These are phyloP conservation scores for Caligus rogercresseyi DNA, from an alignment of 1,140 invertebrate species.

Conservation along the genomic window DNA sequence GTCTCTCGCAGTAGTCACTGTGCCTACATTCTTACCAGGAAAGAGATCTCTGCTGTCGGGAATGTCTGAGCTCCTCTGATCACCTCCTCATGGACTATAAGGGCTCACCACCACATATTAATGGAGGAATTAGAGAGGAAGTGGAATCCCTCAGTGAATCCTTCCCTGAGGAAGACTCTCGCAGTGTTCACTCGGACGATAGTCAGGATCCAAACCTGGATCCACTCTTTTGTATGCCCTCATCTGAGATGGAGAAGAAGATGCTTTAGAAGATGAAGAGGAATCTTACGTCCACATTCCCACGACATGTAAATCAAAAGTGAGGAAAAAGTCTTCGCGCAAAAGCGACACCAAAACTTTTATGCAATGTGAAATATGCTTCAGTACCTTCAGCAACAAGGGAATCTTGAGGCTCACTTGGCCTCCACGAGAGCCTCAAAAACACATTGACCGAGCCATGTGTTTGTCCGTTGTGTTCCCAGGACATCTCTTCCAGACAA, in stretches of 20 bases:
- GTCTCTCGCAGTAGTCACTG: neutral
- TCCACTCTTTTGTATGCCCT: too few relatives aligned
- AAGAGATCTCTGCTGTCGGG: neutral
- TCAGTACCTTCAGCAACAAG: neutral
- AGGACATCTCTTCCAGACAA: neutral
- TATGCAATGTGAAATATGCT: neutral
- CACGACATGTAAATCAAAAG: neutral
- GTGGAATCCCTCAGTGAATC: neutral
- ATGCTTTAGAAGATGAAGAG: neutral
- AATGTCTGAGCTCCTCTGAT: neutral
- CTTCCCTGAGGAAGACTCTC: too few relatives aligned
- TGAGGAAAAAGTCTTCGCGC: neutral
- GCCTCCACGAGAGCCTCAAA: neutral
- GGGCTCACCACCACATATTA: too few relatives aligned
- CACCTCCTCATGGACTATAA: too few relatives aligned
- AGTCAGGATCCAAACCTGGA: too few relatives aligned
- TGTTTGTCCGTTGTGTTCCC: neutral
- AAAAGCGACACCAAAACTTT: neutral
- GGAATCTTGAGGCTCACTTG: neutral
- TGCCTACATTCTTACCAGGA: neutral
- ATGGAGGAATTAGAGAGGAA: neutral
- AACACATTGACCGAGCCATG: neutral
- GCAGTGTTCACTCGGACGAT: neutral
- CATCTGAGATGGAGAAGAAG: neutral
- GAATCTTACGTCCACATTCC: neutral